Base-by-base conservation (phyloP, 2,888 invertebrate genomes). In the Ashinkailepas kermadecensis region DNA sequence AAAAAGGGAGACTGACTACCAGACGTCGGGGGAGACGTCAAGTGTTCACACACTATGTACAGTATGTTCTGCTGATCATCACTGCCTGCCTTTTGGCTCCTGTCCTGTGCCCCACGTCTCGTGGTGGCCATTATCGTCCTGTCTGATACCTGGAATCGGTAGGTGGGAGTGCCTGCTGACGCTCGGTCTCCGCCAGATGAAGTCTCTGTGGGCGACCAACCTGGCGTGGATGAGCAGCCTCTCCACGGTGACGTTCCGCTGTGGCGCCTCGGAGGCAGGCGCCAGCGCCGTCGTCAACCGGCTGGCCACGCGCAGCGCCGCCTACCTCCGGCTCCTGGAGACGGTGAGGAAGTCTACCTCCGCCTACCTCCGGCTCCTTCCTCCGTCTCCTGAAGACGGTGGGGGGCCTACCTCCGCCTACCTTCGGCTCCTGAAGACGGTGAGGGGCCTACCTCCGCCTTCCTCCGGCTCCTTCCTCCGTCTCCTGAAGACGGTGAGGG, bases 401-500 rank as follows among this genome's bases (percentile, higher is more conserved):
- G 82, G 82, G 86, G 83, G 87, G 82, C 84, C 86, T 83, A 86
- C 87, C 62, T 85, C 87, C 13, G 83, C 85, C 11, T 88, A 87
- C 83, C 83, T 88, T 12, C 83, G 85, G 39, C 84, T 83, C 64
- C 84, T 88, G 56, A 85, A 86, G 25, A 85, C 85, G 85, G 87
- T 87, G 83, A 82, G 84, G 82, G 3, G 56, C 18, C 54, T 39
- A 39, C 39, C 39, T 39, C 39, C 39, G 39, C 39, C 39, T 39
- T 3, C 39, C 39, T 39, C 39, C 39, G 39, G 39, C 39, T 39
- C n/a, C n/a, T n/a, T n/a, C n/a, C n/a, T n/a, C n/a, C n/a, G n/a
- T n/a, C n/a, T n/a, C 39, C 39, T 39, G 39, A 4, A 39, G 39
- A 39, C 39, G 39, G 39, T 86, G 82, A 82, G 86, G 83, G 87